A percentile compares a stretch with the other conserved stretches of the same genome.
Conservation (phyloP, 2,888 invertebrate species). For the Dendrolimus houi region DNA sequence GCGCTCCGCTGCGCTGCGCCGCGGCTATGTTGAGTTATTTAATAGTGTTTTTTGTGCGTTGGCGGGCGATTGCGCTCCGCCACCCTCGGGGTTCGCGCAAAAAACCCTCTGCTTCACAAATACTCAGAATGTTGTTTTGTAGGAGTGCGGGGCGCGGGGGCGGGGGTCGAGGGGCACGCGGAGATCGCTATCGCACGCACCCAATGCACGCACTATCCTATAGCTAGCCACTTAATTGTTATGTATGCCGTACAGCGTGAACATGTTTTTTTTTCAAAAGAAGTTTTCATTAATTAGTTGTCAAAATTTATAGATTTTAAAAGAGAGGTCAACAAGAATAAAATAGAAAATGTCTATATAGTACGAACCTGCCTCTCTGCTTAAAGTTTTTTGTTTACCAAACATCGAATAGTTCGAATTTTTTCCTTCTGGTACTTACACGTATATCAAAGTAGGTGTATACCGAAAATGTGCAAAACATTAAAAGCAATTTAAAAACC, state of each 20-base stretch:
- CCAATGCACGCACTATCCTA: conserved; percentile 73
- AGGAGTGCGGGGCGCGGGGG: conserved; percentile 42
- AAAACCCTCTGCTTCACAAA: conserved; percentile 71
- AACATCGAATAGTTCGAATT: no score
- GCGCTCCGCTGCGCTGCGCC: conserved; percentile 7
- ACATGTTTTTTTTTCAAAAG: conserved; percentile 19
- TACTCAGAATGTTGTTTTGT: conserved; percentile 68
- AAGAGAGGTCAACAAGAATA: no score
- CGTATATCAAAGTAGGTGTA: no score
- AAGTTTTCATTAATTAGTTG: background rate
- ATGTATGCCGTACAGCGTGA: conserved; percentile 49
- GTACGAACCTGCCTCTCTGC: no score
- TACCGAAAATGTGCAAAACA: no score
- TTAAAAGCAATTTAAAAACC: no score
- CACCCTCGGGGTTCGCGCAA: conserved; percentile 73
- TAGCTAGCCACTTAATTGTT: conserved; percentile 70
- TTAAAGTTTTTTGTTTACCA: no score
- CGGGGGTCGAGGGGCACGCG: conserved; percentile 40
- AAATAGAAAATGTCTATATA: no score
- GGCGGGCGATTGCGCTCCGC: conserved; percentile 68
- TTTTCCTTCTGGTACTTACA: no score
- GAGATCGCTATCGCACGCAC: conserved; percentile 76
- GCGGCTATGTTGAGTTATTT: conserved; percentile 67
- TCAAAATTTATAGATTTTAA: no score
- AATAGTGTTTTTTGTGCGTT: conserved; percentile 71